phyloP scores from a whole-genome alignment of 2,888 invertebrate genomes.

The Amphimallon solstitiale region DNA sequence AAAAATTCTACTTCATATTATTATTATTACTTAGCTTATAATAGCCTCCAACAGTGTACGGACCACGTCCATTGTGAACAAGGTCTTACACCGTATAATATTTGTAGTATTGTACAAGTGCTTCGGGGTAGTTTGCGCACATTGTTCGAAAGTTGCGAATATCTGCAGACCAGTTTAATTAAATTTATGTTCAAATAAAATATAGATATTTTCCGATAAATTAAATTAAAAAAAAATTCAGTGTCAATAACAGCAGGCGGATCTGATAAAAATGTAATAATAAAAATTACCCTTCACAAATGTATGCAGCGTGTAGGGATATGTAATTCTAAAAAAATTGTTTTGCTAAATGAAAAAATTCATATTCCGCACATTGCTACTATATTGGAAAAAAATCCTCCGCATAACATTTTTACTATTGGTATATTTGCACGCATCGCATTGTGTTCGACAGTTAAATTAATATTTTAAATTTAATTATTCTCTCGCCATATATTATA shows the following conservation, averaged over 20 bases:
- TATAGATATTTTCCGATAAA: conserved; percentile 18
- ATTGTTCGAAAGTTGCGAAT: too few relatives aligned
- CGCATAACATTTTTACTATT: conserved; percentile 6
- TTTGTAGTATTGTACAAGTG: too few relatives aligned
- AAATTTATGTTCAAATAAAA: neutral
- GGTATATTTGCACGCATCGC: conserved; percentile 10
- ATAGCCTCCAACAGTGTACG: too few relatives aligned
- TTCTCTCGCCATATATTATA: conserved; percentile 38
- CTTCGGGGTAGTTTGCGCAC: too few relatives aligned
- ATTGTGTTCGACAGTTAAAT: conserved; percentile 39
- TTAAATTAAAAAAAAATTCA: conserved; percentile 25
- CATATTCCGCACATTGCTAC: neutral
- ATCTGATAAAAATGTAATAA: conserved; percentile 24
- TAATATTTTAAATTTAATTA: conserved; percentile 41
- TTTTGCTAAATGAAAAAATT: conserved; percentile 13
- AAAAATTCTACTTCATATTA: too few relatives aligned
- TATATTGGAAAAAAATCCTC: neutral
- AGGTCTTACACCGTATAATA: too few relatives aligned
- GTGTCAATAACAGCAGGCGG: conserved; percentile 23
- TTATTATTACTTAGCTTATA: too few relatives aligned
- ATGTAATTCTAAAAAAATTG: neutral
- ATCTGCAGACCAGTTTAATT: neutral
- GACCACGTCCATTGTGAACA: too few relatives aligned
- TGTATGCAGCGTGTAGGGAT: neutral
- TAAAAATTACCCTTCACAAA: conserved; percentile 18